Percentiles rank a stretch among this genome's conserved stretches.
phyloP scores from a whole-genome alignment of 2,797 vertebrate genomes.

The Pelochelys cantorii region DNA sequence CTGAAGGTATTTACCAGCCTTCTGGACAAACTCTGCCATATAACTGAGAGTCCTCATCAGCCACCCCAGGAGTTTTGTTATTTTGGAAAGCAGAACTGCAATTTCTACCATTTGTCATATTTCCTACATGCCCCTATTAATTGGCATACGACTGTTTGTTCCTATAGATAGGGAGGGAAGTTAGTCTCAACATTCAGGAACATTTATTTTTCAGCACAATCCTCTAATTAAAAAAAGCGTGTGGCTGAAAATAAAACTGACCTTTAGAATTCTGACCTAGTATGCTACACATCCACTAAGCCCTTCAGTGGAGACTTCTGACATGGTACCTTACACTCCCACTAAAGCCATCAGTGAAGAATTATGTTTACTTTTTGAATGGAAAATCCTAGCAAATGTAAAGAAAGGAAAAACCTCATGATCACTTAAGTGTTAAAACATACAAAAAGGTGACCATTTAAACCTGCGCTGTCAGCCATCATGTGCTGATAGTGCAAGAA shows the following conservation, averaged over 20 bases:
- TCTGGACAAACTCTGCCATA: conserved; percentile 61
- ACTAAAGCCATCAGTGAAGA: conserved; percentile 45
- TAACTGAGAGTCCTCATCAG: conserved; percentile 69
- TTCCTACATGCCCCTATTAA: conserved; percentile 58
- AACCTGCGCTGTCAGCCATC: conserved; percentile 46
- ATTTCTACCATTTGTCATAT: conserved; percentile 43
- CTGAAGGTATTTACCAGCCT: conserved; percentile 52
- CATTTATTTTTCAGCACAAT: conserved; percentile 59
- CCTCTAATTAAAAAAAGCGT: conserved; percentile 56
- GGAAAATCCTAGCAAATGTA: conserved; percentile 6
- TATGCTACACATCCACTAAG: conserved; percentile 54
- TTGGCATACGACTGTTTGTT: conserved; percentile 57
- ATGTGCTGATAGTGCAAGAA: conserved; percentile 11
- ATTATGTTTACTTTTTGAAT: conserved; percentile 66
- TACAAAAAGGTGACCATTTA: conserved; percentile 43
- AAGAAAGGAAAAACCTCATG: conserved; percentile 54
- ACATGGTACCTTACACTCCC: conserved; percentile 63
- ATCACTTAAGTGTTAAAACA: conserved; percentile 37
- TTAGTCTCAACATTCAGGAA: conserved; percentile 17
- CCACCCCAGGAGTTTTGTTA: conserved; percentile 49
- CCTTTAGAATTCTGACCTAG: conserved; percentile 61
- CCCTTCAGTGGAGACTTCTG: conserved; percentile 47
- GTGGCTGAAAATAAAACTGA: conserved; percentile 69
- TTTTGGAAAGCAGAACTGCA: conserved; percentile 48
- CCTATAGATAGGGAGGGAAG: conserved; percentile 35